These are phyloP conservation scores for Sturnira hondurensis DNA, from an alignment of 2,113 vertebrate genomes.

Conservation along the genomic window DNA sequence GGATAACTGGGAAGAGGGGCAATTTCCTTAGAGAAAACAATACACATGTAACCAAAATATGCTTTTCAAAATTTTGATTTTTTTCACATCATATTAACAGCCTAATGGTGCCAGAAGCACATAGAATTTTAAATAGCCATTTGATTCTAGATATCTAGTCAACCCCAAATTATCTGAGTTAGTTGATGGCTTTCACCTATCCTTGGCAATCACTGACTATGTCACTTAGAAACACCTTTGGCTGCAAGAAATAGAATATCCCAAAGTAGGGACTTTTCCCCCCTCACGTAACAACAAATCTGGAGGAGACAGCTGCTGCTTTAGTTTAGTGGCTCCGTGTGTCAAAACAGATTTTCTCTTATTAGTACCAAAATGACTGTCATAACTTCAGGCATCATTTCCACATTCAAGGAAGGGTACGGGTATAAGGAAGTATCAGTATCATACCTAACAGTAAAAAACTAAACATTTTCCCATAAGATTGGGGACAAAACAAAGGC, in stretches of 20 bases:
- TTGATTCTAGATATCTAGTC: background rate
- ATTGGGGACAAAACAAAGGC: background rate
- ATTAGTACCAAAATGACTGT: background rate
- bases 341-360: background rate
- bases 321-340: background rate
- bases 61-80: background rate
- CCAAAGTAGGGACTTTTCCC: background rate
- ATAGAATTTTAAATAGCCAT: background rate
- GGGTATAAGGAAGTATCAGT: background rate
- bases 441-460: background rate
- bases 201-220: background rate
- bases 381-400: background rate
- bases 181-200: background rate
- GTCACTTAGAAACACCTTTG: background rate
- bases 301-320: background rate
- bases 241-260: background rate
- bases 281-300: background rate
- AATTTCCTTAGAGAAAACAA: background rate
- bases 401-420: background rate
- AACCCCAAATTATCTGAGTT: background rate
- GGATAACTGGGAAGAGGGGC: background rate
- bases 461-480: background rate
- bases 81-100: background rate
- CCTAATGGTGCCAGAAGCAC: background rate
- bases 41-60: background rate